A percentile compares a stretch with the other conserved stretches of the same genome.
Conservation (phyloP, 2,888 invertebrate species). For the Tanypteryx hageni region DNA sequence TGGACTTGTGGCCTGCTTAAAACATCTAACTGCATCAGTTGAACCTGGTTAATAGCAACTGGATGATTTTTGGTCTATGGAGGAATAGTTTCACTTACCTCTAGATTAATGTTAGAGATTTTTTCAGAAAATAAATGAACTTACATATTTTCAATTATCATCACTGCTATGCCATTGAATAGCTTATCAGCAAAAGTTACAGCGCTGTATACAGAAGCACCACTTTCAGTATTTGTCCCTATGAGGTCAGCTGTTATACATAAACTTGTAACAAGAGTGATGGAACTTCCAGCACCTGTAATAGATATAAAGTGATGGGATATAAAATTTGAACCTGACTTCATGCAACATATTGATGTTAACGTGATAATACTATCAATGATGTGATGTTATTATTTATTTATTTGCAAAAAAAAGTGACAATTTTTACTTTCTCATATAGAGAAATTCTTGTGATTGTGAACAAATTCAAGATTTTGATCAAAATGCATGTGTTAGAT, state of each 20-base stretch:
- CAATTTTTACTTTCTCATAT: too few species aligned
- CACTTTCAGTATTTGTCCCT: conserved; percentile 89
- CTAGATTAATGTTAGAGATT: background rate
- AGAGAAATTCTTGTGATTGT: too few species aligned
- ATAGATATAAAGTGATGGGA: conserved; percentile 56
- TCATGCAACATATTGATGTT: too few species aligned
- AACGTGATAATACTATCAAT: too few species aligned
- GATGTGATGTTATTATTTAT: too few species aligned
- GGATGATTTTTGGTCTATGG: too few species aligned
- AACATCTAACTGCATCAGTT: too few species aligned
- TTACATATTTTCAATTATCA: conserved; percentile 89
- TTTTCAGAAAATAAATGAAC: conserved; percentile 70
- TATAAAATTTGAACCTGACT: too few species aligned
- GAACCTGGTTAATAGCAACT: background rate
- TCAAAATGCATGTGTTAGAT: too few species aligned
- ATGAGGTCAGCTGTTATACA: conserved; percentile 94
- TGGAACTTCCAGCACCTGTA: conserved; percentile 88
- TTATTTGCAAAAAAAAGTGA: too few species aligned
- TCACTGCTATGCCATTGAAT: conserved; percentile 90
- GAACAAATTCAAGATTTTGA: too few species aligned
- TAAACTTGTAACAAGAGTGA: conserved; percentile 91
- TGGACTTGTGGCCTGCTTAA: too few species aligned
- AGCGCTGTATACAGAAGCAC: conserved; percentile 94
- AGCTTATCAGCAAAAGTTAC: conserved; percentile 96
- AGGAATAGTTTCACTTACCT: background rate